Evolutionary conservation across 2,113 vertebrate species (phyloP).

Genomic region (Mormyrus lacerda): DNA sequence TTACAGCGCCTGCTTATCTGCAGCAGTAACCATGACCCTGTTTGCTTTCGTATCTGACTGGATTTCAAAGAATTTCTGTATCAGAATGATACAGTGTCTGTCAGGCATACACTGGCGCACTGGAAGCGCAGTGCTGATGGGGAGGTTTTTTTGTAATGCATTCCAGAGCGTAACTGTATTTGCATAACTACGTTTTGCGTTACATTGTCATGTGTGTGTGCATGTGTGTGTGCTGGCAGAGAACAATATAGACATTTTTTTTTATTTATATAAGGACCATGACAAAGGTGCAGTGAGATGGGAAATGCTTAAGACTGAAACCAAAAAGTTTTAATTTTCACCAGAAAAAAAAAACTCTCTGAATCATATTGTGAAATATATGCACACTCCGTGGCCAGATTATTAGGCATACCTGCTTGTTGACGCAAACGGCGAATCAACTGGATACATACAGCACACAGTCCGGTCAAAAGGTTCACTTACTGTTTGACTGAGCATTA

Average conservation of each 20-base stretch:
- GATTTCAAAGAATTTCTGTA: conserved; percentile 19
- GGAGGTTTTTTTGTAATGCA: neutral
- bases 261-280: neutral
- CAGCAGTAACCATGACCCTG: conserved; percentile 25
- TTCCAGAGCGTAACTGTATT: neutral
- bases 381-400: neutral
- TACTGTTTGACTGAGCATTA: neutral
- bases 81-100: conserved; percentile 8
- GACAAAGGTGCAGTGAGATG: neutral
- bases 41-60: conserved; percentile 31
- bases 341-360: neutral
- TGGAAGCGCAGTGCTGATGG: conserved; percentile 13
- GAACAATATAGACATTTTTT: neutral
- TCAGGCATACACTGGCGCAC: neutral
- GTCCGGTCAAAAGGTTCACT: neutral
- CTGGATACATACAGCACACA: neutral
- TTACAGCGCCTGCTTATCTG: conserved; percentile 32
- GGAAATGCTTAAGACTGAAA: conserved; percentile 7
- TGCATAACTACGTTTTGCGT: conserved; percentile 16
- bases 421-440: neutral
- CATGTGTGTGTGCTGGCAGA: neutral
- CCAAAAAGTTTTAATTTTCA: neutral
- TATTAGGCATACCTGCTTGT: neutral
- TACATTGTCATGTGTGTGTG: conserved; percentile 17
- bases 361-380: neutral